Evolutionary conservation across 1,140 invertebrate genomes (phyloP).

Genomic region (Scaptodrosophila lebanonensis): DNA sequence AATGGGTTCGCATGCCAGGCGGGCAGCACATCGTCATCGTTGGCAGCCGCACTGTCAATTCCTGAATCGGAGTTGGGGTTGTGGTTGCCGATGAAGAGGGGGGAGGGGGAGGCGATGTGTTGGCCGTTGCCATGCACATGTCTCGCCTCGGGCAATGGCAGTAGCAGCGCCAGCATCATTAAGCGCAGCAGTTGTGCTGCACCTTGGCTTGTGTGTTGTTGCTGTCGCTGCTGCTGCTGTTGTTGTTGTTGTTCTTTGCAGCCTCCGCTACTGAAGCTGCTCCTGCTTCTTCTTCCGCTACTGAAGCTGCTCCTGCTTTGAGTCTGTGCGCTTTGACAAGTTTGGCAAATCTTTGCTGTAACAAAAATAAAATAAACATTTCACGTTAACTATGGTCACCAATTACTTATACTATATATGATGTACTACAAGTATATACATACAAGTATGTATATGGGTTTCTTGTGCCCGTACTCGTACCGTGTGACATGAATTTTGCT

Average conservation of each 20-base stretch:
- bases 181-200: conserved; percentile 10
- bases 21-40: conserved; percentile 12
- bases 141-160: conserved; percentile 34
- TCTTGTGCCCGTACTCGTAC: no score
- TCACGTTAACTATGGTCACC: no score
- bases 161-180: conserved; percentile 34
- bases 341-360: conserved; percentile 21
- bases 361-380: no score
- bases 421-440: no score
- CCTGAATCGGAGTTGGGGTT: not conserved
- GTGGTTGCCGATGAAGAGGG: not conserved
- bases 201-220: not conserved
- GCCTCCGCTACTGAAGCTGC: not conserved
- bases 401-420: no score
- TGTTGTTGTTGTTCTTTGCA: no score
- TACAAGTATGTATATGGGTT: no score
- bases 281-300: conserved; percentile 11
- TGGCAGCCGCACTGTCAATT: not conserved
- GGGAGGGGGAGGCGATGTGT: conserved; percentile 14
- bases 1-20: conserved; percentile 49
- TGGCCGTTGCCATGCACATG: conserved; percentile 42
- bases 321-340: conserved; percentile 10
- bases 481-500: no score
- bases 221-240: conserved; percentile 2
- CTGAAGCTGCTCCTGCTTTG: conserved; percentile 17